Conservation (phyloP, 2,797 vertebrate species). For the Phalanger gymnotis region DNA sequence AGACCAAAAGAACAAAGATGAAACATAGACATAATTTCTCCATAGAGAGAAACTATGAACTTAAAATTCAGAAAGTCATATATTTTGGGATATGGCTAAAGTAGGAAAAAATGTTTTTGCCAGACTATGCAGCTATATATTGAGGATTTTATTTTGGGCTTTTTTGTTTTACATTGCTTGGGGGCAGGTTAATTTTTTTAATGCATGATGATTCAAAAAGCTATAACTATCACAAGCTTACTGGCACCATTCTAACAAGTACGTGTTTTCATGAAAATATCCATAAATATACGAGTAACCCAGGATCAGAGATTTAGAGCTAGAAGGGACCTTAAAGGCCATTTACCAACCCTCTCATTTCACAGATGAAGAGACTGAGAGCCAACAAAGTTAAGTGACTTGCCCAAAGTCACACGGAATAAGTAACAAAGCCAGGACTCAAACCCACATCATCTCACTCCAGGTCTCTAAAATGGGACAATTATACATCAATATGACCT, state of each 20-base stretch:
- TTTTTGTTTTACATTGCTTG: neutral
- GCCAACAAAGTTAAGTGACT: neutral
- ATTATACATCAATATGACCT: constrained; percentile 65
- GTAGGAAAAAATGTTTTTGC: neutral
- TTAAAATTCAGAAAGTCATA: neutral
- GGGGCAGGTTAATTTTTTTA: neutral
- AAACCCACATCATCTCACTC: neutral
- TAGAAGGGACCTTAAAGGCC: neutral
- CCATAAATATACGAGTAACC: neutral
- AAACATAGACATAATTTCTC: neutral
- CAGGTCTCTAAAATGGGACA: constrained; percentile 12
- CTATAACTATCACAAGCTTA: neutral
- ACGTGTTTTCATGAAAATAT: neutral
- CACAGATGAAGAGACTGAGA: neutral
- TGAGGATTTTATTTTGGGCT: neutral
- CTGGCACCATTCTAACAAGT: neutral
- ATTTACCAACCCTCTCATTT: neutral
- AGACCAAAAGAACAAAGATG: neutral
- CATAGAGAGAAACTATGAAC: neutral
- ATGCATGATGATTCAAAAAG: neutral
- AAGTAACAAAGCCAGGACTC: neutral
- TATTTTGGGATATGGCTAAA: neutral
- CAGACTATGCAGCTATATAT: neutral
- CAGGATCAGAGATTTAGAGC: neutral
- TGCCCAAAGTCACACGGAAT: neutral